phyloP scores from a whole-genome alignment of 1,140 invertebrate species.

The Geopemphigus sp. region DNA sequence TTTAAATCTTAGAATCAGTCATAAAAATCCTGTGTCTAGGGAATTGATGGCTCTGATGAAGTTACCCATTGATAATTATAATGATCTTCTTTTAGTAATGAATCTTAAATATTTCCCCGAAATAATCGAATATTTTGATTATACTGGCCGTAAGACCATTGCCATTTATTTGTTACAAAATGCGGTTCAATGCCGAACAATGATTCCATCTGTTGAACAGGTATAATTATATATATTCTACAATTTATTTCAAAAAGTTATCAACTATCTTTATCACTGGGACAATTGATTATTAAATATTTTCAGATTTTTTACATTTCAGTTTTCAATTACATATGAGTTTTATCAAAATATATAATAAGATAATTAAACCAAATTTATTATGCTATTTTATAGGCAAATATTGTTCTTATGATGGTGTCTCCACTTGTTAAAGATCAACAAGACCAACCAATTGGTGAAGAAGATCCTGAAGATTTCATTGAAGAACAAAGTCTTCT shows the following conservation, averaged over 20 bases:
- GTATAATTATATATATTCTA: slow-evolving; percentile 10
- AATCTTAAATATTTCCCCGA: slow-evolving; percentile 80
- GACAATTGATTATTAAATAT: background rate
- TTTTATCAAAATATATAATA: background rate
- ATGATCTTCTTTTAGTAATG: slow-evolving; percentile 84
- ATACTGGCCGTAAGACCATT: slow-evolving; percentile 80
- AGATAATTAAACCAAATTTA: background rate
- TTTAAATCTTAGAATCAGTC: slow-evolving; percentile 64
- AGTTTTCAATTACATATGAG: background rate
- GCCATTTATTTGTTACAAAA: slow-evolving; percentile 85
- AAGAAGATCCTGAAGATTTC: slow-evolving; percentile 90
- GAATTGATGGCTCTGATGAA: slow-evolving; percentile 91
- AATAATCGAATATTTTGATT: slow-evolving; percentile 86
- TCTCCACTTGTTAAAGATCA: slow-evolving; percentile 87
- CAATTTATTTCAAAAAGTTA: background rate
- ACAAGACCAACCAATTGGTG: slow-evolving; percentile 67
- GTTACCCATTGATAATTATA: slow-evolving; percentile 92
- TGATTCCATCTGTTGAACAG: slow-evolving; percentile 83
- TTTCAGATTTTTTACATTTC: slow-evolving; percentile 26
- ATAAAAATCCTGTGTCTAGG: slow-evolving; percentile 79
- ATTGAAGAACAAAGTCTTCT: slow-evolving; percentile 93
- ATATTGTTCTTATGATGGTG: slow-evolving; percentile 75
- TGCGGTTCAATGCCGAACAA: slow-evolving; percentile 83
- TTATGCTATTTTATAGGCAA: slow-evolving; percentile 61
- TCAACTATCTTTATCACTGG: background rate